Conservation (phyloP, 2,113 vertebrate genomes). For the Pongo abelii region DNA sequence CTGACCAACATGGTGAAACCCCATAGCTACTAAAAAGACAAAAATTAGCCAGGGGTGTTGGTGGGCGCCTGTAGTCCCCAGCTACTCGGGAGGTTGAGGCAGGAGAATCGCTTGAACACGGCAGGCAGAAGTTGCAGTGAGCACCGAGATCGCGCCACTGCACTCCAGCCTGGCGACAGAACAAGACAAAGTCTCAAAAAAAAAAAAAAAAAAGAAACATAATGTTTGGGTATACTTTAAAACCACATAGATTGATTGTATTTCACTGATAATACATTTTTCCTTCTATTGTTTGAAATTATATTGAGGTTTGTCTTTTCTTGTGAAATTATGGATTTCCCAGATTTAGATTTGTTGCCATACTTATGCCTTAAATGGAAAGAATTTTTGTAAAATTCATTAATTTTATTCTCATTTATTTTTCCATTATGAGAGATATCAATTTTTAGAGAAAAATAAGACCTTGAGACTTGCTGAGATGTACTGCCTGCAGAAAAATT, state of each 20-base stretch:
- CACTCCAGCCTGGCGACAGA: no score
- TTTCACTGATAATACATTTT: not conserved
- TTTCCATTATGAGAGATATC: not conserved
- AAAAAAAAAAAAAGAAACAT: not conserved
- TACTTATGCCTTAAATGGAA: not conserved
- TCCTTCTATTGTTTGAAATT: conserved; percentile 3
- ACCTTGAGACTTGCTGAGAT: not conserved
- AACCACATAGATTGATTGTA: not conserved
- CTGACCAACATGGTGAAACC: no score
- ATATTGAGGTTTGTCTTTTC: not conserved
- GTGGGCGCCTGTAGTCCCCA: no score
- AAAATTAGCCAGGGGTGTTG: no score
- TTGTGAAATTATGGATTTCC: not conserved
- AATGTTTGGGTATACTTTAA: not conserved
- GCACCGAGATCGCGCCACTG: no score
- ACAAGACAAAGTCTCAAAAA: no score
- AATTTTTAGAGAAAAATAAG: not conserved
- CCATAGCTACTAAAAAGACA: no score
- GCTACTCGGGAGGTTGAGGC: no score
- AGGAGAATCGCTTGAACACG: no score
- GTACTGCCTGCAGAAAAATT: not conserved
- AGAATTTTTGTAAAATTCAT: not conserved
- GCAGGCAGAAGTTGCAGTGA: no score
- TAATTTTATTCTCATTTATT: not conserved
- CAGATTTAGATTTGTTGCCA: not conserved